Conservation (phyloP, 2,797 vertebrate genomes). For the Sebastes nivosus region DNA sequence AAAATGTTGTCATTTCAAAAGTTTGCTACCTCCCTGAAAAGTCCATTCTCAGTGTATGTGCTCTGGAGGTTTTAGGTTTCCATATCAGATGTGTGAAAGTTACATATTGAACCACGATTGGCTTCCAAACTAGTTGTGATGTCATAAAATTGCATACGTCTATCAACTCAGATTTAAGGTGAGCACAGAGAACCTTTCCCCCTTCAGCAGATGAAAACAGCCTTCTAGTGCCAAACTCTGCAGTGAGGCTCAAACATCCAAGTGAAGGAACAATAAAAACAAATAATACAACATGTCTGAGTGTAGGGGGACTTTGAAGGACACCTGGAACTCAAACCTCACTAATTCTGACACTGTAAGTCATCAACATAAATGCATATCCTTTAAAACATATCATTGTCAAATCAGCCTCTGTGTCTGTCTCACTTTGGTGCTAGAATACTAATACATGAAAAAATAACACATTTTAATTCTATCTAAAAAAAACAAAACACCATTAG, state of each 20-base stretch:
- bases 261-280: background rate
- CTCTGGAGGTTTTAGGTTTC: background rate
- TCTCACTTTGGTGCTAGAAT: background rate
- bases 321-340: background rate
- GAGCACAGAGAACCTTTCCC: background rate
- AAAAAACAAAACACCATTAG: background rate
- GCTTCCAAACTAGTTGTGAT: background rate
- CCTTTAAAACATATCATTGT: background rate
- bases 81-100: background rate
- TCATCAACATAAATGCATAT: background rate
- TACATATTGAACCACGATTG: background rate
- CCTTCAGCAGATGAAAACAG: background rate
- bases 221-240: background rate
- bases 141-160: background rate
- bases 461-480: background rate
- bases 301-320: background rate
- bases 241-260: background rate
- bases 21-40: background rate
- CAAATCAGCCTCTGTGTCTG: background rate
- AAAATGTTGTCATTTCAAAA: background rate
- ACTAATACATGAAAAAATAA: background rate
- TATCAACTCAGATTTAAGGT: background rate
- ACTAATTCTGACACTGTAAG: background rate
- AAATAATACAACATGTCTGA: background rate
- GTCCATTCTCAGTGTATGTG: rapidly evolving